phyloP scores from a whole-genome alignment of 2,113 vertebrate genomes.

The Hydrolagus affinis region DNA sequence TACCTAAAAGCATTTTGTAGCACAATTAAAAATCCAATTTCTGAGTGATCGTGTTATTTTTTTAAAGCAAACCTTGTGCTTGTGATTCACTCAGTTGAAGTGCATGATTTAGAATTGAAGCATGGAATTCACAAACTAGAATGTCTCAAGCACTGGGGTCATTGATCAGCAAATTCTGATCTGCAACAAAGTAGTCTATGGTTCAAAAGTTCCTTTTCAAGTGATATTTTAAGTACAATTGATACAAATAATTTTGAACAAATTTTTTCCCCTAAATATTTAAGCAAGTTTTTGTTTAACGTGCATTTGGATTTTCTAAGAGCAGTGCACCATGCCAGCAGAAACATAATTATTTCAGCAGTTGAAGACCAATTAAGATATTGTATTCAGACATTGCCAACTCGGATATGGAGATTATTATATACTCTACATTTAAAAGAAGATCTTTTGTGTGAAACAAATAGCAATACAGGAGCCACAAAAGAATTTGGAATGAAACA shows the following conservation, averaged over 20 bases:
- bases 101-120: background rate
- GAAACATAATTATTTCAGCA: background rate
- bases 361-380: slow-evolving; percentile 2
- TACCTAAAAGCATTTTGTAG: no score
- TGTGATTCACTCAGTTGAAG: no score
- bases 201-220: background rate
- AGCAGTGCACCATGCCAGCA: background rate
- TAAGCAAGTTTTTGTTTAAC: background rate
- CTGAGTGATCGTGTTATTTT: no score
- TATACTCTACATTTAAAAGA: background rate
- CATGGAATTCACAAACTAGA: background rate
- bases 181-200: background rate
- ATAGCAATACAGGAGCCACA: background rate
- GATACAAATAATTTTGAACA: background rate
- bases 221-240: background rate
- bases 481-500: background rate
- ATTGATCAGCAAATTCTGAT: background rate
- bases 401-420: background rate
- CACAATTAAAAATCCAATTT: no score
- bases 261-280: background rate
- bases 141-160: background rate
- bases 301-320: no score
- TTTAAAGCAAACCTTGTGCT: no score
- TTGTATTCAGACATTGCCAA: background rate
- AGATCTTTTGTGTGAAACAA: background rate